Evolutionary conservation across 2,797 vertebrate genomes (phyloP), one percentile per base, ranked within the genome.

Genomic region (Mormyrus hasselquistii): DNA sequence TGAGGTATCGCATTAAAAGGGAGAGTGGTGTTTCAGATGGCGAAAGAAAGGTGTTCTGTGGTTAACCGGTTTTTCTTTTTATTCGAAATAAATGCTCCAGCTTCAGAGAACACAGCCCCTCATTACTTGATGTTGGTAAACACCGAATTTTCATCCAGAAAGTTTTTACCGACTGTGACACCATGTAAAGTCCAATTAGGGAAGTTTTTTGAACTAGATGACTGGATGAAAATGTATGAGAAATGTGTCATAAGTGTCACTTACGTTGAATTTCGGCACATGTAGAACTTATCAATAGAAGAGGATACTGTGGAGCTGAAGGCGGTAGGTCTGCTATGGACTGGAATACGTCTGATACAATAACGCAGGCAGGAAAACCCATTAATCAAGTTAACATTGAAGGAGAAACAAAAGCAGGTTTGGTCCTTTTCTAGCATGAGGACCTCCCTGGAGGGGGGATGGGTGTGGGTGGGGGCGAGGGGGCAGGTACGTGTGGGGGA

Each of bases 391-490:
- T 53, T 85, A 12, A 16, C 25, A 62, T 22, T 22, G 83, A 86
- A 29, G 8, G 41, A 0, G 44, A 65, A 89, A 88, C 86, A 89
- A 79, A 88, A 87, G 38, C 29, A 69, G 44, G 52, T 83, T 87
- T 76, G 85, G 90, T 83, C 47, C 89, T 44, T 76, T 89, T 49
- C 87, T 41, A 53, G 14, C 76, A 47, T 0, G 10, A 83, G 29
- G 82, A 83, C 7, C 69, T 89, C 89, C 87, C 89, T 14, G 89
- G 91, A 89, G 55, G 91, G 90, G 92, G 65, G 25, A 57, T 89
- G 84, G 82, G 55, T 79, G 38, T 87, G 44, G 6, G 65, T 55
- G 82, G 9, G 69, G 12, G 53, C 2, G 38, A 9, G 86, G 22
- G 83, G 84, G 34, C 88, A 22, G 53, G 38, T 79, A 8, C 19